Conservation (phyloP, 2,797 vertebrate genomes). For the Peromyscus aztecus region DNA sequence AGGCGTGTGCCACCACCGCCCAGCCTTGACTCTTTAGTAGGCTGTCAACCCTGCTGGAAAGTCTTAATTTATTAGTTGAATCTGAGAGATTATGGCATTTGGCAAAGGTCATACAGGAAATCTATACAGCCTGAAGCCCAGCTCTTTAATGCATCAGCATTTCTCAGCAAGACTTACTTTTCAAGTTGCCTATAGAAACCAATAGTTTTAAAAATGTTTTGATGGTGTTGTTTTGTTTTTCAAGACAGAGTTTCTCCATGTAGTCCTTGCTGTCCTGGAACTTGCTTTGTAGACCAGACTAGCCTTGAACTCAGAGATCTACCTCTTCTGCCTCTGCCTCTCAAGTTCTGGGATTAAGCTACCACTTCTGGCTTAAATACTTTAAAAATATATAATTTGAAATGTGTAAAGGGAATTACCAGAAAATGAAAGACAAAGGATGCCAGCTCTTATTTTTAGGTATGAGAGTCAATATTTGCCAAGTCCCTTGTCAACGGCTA, state of each 20-base stretch:
- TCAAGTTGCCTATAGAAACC: background rate
- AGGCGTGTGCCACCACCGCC: too few relatives aligned
- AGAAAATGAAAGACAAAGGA: constrained; percentile 2
- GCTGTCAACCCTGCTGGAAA: background rate
- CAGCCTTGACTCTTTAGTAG: background rate
- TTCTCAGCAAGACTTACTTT: background rate
- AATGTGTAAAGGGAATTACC: background rate
- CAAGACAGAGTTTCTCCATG: background rate
- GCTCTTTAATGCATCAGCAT: background rate
- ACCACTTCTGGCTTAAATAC: background rate
- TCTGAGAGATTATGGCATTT: background rate
- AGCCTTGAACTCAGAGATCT: background rate
- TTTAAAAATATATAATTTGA: background rate
- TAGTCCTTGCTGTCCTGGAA: background rate
- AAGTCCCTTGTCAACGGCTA: background rate
- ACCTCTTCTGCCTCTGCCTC: background rate
- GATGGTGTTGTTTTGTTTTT: background rate
- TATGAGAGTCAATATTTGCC: background rate
- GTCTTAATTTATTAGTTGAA: constrained; percentile 17
- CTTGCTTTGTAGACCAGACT: background rate
- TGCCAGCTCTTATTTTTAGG: background rate
- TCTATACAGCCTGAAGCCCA: background rate
- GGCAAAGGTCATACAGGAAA: background rate
- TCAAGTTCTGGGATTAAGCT: background rate
- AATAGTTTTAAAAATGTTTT: background rate